Evolutionary conservation across 2,113 vertebrate genomes (phyloP).

Genomic region (Oxyura jamaicensis): DNA sequence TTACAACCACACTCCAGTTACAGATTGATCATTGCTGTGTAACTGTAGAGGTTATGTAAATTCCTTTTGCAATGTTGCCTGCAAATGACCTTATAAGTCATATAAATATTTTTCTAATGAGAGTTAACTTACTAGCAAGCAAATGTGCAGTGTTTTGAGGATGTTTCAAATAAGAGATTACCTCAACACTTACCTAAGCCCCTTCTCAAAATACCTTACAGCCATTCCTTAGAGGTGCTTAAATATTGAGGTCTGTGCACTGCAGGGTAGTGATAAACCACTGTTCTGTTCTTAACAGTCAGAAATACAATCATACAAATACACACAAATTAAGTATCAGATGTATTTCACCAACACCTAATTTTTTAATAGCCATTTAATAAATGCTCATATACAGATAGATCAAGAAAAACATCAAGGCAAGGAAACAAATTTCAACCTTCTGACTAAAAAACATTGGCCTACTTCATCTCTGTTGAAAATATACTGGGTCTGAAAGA

Average conservation of each 20-base stretch:
- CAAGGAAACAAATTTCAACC: neutral
- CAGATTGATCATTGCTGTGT: neutral
- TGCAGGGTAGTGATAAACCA: neutral
- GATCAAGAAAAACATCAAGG: neutral
- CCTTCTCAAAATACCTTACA: slow-evolving; percentile 9
- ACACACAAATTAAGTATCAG: neutral
- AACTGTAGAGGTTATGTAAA: neutral
- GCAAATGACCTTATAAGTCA: neutral
- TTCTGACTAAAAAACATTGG: neutral
- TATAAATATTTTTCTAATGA: neutral
- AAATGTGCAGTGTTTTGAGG: neutral
- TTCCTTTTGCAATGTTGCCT: neutral
- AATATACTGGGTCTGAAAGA: neutral
- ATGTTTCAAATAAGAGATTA: slow-evolving; percentile 8
- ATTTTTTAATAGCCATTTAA: neutral
- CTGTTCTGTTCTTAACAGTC: neutral
- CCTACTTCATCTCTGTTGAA: neutral
- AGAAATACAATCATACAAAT: neutral
- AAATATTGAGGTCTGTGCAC: neutral
- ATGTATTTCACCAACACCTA: neutral
- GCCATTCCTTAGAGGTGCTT: neutral
- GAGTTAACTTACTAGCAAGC: neutral
- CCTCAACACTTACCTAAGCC: neutral
- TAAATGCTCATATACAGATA: neutral
- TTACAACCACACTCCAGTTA: neutral